These are phyloP conservation scores for Triplophysa yarkandensis DNA, from an alignment of 2,797 vertebrate genomes.

Conservation along the genomic window DNA sequence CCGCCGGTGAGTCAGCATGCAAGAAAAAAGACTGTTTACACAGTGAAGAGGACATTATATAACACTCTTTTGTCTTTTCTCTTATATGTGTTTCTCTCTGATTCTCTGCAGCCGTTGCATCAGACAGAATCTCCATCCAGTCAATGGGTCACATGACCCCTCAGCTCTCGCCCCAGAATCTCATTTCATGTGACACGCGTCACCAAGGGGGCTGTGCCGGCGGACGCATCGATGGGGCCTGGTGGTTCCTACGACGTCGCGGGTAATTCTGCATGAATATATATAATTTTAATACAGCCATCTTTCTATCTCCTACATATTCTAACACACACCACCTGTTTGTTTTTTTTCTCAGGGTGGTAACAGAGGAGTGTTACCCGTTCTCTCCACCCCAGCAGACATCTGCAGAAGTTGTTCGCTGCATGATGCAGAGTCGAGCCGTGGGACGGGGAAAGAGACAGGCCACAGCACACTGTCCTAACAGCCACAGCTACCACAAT, in stretches of 20 bases:
- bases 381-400: constrained; percentile 74
- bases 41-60: background rate
- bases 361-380: constrained; percentile 93
- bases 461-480: constrained; percentile 85
- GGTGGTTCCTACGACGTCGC: constrained; percentile 91
- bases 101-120: constrained; percentile 84
- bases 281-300: background rate
- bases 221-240: constrained; percentile 88
- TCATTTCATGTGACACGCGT: constrained; percentile 91
- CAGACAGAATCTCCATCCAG: constrained; percentile 95
- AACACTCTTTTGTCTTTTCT: background rate
- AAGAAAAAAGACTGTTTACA: background rate
- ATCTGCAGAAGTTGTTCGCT: constrained; percentile 67
- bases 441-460: constrained; percentile 90
- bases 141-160: constrained; percentile 98
- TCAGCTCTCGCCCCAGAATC: constrained; percentile 91
- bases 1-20: constrained; percentile 77
- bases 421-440: constrained; percentile 96
- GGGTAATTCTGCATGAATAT: constrained; percentile 74
- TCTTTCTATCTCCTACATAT: background rate
- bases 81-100: background rate
- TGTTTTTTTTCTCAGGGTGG: constrained; percentile 76
- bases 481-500: constrained; percentile 83
- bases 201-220: constrained; percentile 91
- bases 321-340: background rate